Evolutionary conservation across 1,140 invertebrate species (phyloP), one percentile per base, ranked within the genome.

Genomic region (Trissolcus basalis): DNA sequence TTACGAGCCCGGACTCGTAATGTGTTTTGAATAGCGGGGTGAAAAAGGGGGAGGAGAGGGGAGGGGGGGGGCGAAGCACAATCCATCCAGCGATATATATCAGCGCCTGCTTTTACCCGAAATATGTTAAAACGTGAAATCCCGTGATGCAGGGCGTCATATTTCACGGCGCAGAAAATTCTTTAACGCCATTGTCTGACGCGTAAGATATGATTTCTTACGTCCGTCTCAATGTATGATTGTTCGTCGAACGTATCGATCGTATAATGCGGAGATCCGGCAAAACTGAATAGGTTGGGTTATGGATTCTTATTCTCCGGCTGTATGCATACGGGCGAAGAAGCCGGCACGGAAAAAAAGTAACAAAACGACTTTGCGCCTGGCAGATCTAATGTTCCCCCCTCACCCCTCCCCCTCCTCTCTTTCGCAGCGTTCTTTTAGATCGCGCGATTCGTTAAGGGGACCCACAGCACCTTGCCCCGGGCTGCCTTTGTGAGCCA

Each of bases 321-420:
- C 36, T 53, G 68, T 79, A 78, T 75, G 78, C 72, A 82, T 73
- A 80, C 71, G 48, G 50, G 67, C 58, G 70, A 64, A 53, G 60
- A 19, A 65, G 49, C 19, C 39, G 43, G 27, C 15, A 67, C 70
- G 68, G 58, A 64, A 81, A 84, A 85, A 83, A 84, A 80, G 80
- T 73, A 85, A 85, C 83, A 85, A 86, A 86, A 85, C 85, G 82
- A 84, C 83, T 85, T 85, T 80, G 75, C 80, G 69, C 19, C 19
- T 77, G 76, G 77, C 73, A 72, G 80, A 79, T 82, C 84, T 82
- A 82, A 83, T 81, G 77, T 70, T 77, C 55, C 70, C 61, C 73
- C 60, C 61, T 63, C n/a, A n/a, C n/a, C n/a, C 55, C 61, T 60
- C 32, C 43, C 9, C 12, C 60, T 12, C 33, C 9, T 53, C 9